Base-by-base conservation (phyloP, 92 coral and sea anemone genomes). In the Montipora capitata region DNA sequence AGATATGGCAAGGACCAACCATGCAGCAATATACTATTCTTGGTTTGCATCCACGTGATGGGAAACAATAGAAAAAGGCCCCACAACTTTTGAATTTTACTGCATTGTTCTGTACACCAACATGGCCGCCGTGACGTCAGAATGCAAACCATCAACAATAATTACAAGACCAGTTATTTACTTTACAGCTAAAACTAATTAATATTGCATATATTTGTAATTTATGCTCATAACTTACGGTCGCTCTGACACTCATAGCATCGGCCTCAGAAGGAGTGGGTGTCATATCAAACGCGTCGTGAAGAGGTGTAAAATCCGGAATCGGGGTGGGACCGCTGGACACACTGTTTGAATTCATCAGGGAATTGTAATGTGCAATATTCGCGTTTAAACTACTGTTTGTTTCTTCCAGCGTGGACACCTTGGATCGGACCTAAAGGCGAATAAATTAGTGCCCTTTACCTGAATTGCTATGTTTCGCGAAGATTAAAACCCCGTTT, bases 211-310 rank as follows among this genome's bases (percentile, higher is more conserved):
- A 27, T 0, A 27, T 27, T 27, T 73, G 54, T 62, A 41, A 44
- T 11, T 63, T 8, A 27, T 65, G 58, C 16, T 6, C 7, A 62
- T 3, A 45, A 84, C 98, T 94, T 87, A 98, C 99, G 41, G 99
- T 98, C 54, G 99, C 99, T 78, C 99, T 92, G 81, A 98, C 94
- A 44, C 99, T 98, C 99, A 98, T 96, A 5, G 99, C 94, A 81
- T 98, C 99, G 35, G 98, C 93, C 79, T 98, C 99, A 12, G 99
- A 96, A n/a, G 96, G 98, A 70, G 99, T 96, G 52, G 99, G 97
- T 20, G 99, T 96, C 90, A 98, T 96, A 76, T 95, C 98, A 52
- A 98, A 98, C 35, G 94, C 98, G 79, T 96, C 99, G 40, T 98
- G 66, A 48, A 98, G 94, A 15, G 98, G 96, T 11, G 98, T 77